A percentile compares a stretch with the other conserved stretches of the same genome.
phyloP scores from a whole-genome alignment of 2,888 invertebrate species.

The Enchytraeus crypticus region DNA sequence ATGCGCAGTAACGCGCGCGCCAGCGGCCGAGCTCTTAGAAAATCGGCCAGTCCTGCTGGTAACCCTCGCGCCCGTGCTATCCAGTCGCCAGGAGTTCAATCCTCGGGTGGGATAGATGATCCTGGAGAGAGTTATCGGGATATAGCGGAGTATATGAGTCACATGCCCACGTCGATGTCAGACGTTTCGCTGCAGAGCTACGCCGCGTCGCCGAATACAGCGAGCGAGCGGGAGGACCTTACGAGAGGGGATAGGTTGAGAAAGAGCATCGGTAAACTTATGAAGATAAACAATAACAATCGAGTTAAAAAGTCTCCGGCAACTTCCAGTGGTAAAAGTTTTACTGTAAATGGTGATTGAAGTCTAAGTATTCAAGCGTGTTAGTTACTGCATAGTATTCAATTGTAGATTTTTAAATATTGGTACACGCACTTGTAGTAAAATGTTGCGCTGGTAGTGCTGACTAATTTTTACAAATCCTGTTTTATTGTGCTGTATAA shows the following conservation, averaged over 20 bases:
- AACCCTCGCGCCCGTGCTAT: background rate
- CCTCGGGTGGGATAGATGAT: background rate
- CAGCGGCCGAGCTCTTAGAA: background rate
- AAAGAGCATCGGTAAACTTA: constrained; percentile 26
- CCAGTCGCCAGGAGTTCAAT: background rate
- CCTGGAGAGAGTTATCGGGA: too few relatives aligned
- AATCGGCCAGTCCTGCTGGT: background rate
- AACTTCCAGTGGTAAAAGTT: background rate
- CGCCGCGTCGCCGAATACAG: background rate
- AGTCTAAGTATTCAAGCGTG: too few relatives aligned
- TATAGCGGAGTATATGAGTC: background rate
- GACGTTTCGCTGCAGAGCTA: background rate
- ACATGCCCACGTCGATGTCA: background rate
- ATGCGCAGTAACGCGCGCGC: background rate
- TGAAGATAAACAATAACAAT: constrained; percentile 6
- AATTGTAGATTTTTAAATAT: too few relatives aligned
- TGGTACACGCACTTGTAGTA: too few relatives aligned
- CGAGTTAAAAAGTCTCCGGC: background rate
- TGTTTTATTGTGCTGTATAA: too few relatives aligned
- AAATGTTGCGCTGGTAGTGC: too few relatives aligned
- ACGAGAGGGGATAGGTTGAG: constrained; percentile 23
- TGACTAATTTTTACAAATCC: too few relatives aligned
- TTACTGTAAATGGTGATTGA: too few relatives aligned
- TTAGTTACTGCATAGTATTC: too few relatives aligned
- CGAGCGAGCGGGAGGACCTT: constrained; percentile 17